Percentiles rank a stretch among this genome's conserved stretches.
phyloP scores from a whole-genome alignment of 2,113 vertebrate genomes.

The Echinops telfairi region DNA sequence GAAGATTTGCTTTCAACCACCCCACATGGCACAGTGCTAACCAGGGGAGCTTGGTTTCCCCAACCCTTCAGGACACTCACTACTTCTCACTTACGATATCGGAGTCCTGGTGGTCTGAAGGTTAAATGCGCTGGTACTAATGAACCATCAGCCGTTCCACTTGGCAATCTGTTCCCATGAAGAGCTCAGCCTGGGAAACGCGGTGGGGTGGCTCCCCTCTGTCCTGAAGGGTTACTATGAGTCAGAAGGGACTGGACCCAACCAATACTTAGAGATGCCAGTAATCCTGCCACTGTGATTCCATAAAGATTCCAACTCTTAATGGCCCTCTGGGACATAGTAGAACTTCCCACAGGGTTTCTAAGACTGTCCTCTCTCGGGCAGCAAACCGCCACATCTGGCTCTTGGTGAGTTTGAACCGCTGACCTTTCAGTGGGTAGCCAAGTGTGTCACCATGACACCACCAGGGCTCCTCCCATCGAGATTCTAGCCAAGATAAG shows the following conservation, averaged over 20 bases:
- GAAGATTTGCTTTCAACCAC: not conserved
- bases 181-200: not conserved
- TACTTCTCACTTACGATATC: not conserved
- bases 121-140: not conserved
- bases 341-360: not conserved
- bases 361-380: not conserved
- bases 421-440: not conserved
- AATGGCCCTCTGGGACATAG: not conserved
- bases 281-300: not conserved
- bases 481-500: not conserved
- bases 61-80: not conserved
- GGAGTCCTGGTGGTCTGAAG: not conserved
- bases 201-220: not conserved
- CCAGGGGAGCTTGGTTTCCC: not conserved
- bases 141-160: not conserved
- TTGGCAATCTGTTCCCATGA: not conserved
- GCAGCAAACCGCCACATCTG: not conserved
- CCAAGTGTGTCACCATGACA: too few relatives aligned
- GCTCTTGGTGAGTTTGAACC: not conserved
- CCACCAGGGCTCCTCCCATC: not conserved
- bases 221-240: not conserved
- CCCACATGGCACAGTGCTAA: not conserved
- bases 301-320: not conserved
- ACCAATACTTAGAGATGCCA: too few relatives aligned
- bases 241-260: not conserved